Conservation (phyloP, 2,797 vertebrate genomes). For the Enoplosus armatus region DNA sequence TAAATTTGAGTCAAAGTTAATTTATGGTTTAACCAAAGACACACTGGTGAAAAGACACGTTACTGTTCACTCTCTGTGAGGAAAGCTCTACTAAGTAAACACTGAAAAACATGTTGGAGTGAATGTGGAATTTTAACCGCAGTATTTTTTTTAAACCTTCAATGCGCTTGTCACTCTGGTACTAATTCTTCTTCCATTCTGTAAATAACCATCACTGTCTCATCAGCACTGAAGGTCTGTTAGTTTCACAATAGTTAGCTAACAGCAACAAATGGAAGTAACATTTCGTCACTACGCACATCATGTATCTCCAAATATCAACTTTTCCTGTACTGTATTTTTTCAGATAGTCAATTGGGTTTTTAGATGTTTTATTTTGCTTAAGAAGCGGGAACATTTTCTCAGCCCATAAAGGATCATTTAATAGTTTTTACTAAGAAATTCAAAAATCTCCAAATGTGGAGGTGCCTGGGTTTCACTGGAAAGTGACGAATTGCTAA, state of each 20-base stretch:
- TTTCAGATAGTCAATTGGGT: neutral
- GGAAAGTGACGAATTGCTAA: too few species aligned
- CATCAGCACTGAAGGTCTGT: neutral
- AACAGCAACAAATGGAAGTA: neutral
- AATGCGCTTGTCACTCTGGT: too few species aligned
- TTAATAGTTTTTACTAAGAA: neutral
- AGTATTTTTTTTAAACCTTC: too few species aligned
- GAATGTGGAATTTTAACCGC: too few species aligned
- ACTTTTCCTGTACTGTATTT: neutral
- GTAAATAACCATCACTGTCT: too few species aligned
- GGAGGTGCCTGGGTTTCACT: too few species aligned
- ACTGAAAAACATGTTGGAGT: neutral
- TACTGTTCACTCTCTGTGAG: neutral
- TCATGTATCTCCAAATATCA: neutral
- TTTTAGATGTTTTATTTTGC: neutral
- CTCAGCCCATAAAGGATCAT: neutral
- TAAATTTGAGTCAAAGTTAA: slow-evolving; percentile 8
- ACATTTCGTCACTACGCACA: neutral
- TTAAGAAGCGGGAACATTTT: neutral
- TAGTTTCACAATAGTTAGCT: too few species aligned
- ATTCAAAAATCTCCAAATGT: too few species aligned
- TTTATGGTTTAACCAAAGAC: neutral
- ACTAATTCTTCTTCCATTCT: too few species aligned
- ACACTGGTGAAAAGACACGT: neutral
- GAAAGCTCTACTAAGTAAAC: neutral